phyloP scores from a whole-genome alignment of 2,113 vertebrate genomes.

The Desmodus rotundus region DNA sequence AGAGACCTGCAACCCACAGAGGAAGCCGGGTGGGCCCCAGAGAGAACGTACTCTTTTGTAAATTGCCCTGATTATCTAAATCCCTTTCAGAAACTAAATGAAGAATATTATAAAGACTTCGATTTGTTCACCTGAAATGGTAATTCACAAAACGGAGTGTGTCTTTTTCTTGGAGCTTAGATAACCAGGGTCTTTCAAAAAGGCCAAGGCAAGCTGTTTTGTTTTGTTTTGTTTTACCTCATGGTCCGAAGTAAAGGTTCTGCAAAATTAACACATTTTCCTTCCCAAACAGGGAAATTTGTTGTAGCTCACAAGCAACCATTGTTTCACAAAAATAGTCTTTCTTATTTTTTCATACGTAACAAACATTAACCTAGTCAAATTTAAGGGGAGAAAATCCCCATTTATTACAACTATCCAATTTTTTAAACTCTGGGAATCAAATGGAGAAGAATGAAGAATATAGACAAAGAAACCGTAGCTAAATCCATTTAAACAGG shows the following conservation, averaged over 20 bases:
- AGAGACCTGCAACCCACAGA: conserved; percentile 49
- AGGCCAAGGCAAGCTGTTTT: background rate
- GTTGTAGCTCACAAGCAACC: background rate
- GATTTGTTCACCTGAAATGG: conserved; percentile 34
- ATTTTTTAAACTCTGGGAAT: background rate
- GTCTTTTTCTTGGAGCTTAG: conserved; percentile 25
- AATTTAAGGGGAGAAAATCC: background rate
- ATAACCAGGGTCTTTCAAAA: conserved; percentile 23
- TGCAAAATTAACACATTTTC: background rate
- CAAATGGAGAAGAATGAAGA: background rate
- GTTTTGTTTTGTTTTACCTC: background rate
- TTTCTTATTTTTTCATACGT: background rate
- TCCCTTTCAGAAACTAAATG: conserved; percentile 53
- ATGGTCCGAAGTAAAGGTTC: background rate
- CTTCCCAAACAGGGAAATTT: background rate
- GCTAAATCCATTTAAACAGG: background rate
- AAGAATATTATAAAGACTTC: conserved; percentile 40
- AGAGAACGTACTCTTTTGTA: conserved; percentile 1
- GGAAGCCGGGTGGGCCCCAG: background rate
- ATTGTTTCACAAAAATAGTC: background rate
- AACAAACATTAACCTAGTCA: conserved; percentile 21
- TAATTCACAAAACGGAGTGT: conserved; percentile 34
- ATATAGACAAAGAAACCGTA: background rate
- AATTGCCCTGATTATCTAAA: conserved; percentile 55
- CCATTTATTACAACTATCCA: background rate